Conservation (phyloP, 2,113 vertebrate species). For the Candoia aspera region DNA sequence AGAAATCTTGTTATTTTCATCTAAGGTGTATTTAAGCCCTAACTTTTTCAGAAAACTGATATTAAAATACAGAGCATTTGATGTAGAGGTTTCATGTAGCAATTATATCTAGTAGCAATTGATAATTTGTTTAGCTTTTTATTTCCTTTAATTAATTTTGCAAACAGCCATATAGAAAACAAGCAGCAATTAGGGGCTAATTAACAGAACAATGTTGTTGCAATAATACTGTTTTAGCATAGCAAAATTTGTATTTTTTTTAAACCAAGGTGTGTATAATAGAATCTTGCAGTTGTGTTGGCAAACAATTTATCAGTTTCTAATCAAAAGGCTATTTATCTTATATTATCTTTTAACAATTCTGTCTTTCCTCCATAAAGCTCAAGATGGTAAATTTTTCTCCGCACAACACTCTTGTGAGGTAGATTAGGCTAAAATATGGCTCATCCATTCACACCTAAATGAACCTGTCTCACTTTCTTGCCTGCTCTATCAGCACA, state of each 20-base stretch:
- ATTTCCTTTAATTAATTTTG: neutral
- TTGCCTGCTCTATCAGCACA: neutral
- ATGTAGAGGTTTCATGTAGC: neutral
- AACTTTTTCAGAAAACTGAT: neutral
- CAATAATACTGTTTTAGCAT: neutral
- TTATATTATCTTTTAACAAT: neutral
- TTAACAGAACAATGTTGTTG: constrained; percentile 3
- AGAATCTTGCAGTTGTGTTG: neutral
- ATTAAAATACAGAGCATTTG: neutral
- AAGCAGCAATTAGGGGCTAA: neutral
- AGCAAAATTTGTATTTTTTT: neutral
- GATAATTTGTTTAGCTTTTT: neutral
- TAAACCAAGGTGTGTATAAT: neutral
- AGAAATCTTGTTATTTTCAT: neutral
- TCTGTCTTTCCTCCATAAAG: neutral
- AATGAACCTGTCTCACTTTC: neutral
- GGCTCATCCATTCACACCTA: neutral
- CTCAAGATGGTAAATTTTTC: neutral
- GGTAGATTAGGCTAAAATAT: neutral
- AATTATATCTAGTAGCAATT: neutral
- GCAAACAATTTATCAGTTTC: neutral
- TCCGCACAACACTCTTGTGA: neutral
- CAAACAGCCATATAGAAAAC: neutral
- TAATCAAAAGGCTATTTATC: neutral
- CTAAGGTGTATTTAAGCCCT: neutral